Percentiles rank a stretch among this genome's conserved stretches.
Conservation (phyloP, 2,888 invertebrate genomes). For the Mycalesis mineus region DNA sequence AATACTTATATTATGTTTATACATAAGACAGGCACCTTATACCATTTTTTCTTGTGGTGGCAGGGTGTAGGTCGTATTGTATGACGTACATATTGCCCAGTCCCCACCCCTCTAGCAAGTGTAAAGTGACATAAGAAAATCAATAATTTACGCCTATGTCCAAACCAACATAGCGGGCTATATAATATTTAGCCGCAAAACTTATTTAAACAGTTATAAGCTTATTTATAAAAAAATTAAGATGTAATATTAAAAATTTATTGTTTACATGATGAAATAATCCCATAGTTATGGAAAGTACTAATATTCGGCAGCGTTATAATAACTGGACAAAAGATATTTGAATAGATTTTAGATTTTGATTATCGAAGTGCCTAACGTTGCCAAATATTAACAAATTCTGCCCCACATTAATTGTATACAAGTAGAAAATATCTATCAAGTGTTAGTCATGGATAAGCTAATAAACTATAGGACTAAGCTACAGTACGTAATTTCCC, state of each 20-base stretch:
- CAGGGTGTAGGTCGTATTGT: constrained; percentile 12
- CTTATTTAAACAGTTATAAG: too few relatives aligned
- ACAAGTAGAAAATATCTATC: neutral
- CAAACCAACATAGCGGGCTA: too few relatives aligned
- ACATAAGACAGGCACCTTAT: too few relatives aligned
- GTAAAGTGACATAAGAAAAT: constrained; percentile 35
- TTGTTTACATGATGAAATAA: neutral
- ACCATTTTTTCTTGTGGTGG: neutral
- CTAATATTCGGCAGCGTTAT: neutral
- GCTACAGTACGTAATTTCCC: neutral
- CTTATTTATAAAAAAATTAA: too few relatives aligned
- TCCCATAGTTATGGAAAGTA: neutral
- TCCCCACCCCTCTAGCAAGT: constrained; percentile 22
- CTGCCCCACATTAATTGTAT: neutral
- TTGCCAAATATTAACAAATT: neutral
- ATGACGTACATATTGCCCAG: constrained; percentile 26
- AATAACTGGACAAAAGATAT: neutral
- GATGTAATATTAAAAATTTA: neutral
- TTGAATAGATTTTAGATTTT: neutral
- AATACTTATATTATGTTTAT: too few relatives aligned
- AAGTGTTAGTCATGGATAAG: constrained; percentile 32
- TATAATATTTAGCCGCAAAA: too few relatives aligned
- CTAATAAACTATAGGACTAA: neutral
- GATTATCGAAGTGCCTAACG: neutral
- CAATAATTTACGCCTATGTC: constrained; percentile 31